These are phyloP conservation scores for Myiothlypis chrysogaster DNA, from an alignment of 2,797 vertebrate genomes.

Conservation along the genomic window DNA sequence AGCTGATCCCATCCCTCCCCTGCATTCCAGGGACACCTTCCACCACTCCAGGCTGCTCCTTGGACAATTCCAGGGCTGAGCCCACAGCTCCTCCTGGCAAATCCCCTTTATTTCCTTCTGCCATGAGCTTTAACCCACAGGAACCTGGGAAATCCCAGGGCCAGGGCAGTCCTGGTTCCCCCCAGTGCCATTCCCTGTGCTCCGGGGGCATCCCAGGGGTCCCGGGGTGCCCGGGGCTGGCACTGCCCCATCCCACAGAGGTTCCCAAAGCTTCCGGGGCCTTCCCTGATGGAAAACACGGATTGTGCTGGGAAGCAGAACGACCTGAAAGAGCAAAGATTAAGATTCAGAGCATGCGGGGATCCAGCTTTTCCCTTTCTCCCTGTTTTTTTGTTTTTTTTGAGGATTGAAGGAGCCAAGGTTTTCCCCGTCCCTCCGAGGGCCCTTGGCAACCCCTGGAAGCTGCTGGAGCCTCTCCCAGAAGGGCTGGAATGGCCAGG, in stretches of 20 bases:
- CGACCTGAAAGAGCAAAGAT: neutral
- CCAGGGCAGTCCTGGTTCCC: neutral
- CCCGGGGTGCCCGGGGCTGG: neutral
- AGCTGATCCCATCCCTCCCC: neutral
- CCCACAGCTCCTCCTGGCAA: neutral
- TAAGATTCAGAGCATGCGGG: conserved; percentile 44
- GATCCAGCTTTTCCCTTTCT: neutral
- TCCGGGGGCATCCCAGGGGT: neutral
- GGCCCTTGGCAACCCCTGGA: conserved; percentile 21
- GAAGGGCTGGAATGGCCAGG: neutral
- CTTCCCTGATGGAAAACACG: neutral
- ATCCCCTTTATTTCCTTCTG: neutral
- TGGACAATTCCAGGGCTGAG: neutral
- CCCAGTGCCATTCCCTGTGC: rapidly evolving
- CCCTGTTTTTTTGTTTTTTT: neutral
- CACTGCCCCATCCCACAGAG: neutral
- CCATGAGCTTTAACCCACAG: rapidly evolving
- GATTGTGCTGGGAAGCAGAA: neutral
- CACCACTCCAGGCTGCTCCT: rapidly evolving
- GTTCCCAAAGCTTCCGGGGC: neutral
- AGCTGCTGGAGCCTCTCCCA: neutral
- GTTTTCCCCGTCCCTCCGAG: neutral
- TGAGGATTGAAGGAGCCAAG: neutral
- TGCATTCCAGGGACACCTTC: neutral
- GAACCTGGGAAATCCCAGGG: rapidly evolving